These are phyloP conservation scores for Epinephelus cyanopodus DNA, from an alignment of 2,113 vertebrate species.

Conservation along the genomic window DNA sequence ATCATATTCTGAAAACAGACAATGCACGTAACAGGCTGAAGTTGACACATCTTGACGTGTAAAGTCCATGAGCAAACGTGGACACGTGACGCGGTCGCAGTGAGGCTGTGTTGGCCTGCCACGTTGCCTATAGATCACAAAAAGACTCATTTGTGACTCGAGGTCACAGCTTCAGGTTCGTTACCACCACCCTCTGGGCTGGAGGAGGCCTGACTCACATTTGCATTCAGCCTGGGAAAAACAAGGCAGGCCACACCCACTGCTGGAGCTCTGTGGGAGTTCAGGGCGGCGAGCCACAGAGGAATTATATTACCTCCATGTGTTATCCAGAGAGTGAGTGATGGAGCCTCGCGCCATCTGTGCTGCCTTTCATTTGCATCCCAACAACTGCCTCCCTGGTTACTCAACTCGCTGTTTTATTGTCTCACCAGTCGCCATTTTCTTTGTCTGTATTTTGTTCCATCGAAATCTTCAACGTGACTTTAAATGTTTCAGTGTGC, in stretches of 20 bases:
- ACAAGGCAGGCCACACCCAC: background rate
- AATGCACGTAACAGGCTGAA: no score
- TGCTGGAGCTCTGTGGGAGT: no score
- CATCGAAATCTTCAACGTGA: no score
- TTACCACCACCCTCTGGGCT: no score
- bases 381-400: background rate
- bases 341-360: background rate
- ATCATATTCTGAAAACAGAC: no score
- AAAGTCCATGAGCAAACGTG: no score
- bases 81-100: no score
- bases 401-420: background rate
- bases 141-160: no score
- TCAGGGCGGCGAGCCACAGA: background rate
- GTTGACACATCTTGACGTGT: no score
- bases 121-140: no score
- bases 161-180: background rate
- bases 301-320: background rate
- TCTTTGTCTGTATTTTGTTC: background rate
- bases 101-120: no score
- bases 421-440: background rate
- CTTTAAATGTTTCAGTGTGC: background rate
- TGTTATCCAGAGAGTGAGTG: background rate
- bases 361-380: constrained; percentile 1
- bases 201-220: background rate
- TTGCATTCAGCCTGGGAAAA: background rate